Percentiles rank a stretch among this genome's conserved stretches.
phyloP scores from a whole-genome alignment of 2,797 vertebrate genomes.

The Pelochelys cantorii region DNA sequence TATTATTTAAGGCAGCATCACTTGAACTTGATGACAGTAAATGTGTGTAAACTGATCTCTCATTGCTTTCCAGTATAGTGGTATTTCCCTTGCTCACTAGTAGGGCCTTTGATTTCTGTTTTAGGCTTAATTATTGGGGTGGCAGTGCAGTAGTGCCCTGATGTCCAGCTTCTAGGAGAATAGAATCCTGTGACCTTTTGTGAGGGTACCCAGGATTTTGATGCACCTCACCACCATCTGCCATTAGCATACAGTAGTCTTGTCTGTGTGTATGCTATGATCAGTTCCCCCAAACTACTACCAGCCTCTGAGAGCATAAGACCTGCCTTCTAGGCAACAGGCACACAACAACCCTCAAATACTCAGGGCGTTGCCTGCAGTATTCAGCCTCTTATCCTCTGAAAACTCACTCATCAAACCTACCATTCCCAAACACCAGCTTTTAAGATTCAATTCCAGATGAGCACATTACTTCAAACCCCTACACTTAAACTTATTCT shows the following conservation, averaged over 20 bases:
- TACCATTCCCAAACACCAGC: background rate
- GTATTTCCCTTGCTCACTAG: background rate
- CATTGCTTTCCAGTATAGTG: background rate
- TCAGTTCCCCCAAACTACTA: background rate
- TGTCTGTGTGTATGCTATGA: background rate
- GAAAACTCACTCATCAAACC: background rate
- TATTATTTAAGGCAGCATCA: background rate
- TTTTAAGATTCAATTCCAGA: background rate
- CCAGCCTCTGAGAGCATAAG: background rate
- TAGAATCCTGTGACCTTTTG: background rate
- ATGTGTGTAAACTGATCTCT: background rate
- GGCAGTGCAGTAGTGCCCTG: background rate
- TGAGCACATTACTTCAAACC: background rate
- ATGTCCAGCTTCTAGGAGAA: background rate
- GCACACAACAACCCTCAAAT: background rate
- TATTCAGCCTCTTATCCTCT: background rate
- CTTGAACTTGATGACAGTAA: background rate
- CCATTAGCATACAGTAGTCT: background rate
- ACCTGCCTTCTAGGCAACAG: background rate
- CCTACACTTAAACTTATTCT: background rate
- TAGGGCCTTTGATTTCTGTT: background rate
- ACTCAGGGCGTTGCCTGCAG: background rate
- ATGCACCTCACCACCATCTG: background rate
- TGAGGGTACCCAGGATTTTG: background rate
- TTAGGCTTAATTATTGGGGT: background rate